Base-by-base conservation (phyloP, 92 coral and sea anemone genomes). In the Bergia puertoricense region DNA sequence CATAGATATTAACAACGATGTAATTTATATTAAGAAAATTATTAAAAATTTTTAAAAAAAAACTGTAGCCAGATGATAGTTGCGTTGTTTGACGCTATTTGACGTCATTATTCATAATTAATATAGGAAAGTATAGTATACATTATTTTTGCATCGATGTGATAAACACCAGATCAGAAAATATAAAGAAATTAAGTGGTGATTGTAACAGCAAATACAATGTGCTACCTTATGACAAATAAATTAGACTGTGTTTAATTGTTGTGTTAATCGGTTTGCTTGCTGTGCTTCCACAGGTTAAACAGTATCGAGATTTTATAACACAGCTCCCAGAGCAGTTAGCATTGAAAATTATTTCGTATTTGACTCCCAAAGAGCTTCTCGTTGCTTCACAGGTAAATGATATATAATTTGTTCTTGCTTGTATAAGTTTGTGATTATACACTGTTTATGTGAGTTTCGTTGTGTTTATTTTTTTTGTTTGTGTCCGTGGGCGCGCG, bases 251-350 rank as follows among this genome's bases (percentile, higher is more conserved):
- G 69, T 4, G 18, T 3, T 62, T 5, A 16, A 1, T 62, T 62
- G 69, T 18, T 22, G 30, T 62, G 30, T 62, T 62, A 18, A 16
- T 4, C 69, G 30, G 48, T 5, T 45, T 42, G 40, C n/a, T 59
- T 56, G 22, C 72, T 51, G 50, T 76, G 14, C 11, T 3, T 38
- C 14, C 44, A 4, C 88, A 97, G 99, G 98, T 95, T 81, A 96
- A 94, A 84, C 97, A 91, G 91, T 97, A 94, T 85, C 92, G 97
- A 86, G 98, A 97, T 83, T 97, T 97, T 57, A 91, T 97, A 14
- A 76, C 94, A 2, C 79, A 91, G 85, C 92, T 97, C 40, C 98
- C 99, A 44, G 94, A 93, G 79, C 91, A 92, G 62, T 42, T 95
- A 62, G 94, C 99, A 40, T 74, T 93, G 67, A 88, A 85, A 42